Conservation (phyloP, 1,140 invertebrate genomes). For the Trachymyrmex cornetzi region DNA sequence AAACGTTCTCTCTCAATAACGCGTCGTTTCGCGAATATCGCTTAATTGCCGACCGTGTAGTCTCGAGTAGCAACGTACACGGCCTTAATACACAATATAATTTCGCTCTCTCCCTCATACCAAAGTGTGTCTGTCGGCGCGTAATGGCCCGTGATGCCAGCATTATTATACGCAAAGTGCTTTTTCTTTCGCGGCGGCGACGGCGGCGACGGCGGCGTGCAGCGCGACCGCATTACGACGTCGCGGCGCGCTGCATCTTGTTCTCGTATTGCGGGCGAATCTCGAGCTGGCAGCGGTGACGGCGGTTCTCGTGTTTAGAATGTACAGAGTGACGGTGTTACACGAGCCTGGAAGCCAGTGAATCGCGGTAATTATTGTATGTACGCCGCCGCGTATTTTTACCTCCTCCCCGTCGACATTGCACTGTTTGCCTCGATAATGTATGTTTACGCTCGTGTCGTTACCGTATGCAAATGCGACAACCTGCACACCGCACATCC, state of each 20-base stretch:
- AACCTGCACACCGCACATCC: not conserved
- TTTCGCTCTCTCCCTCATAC: not conserved
- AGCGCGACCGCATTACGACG: not conserved
- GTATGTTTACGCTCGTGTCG: slow-evolving; percentile 25
- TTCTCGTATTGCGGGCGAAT: slow-evolving; percentile 3
- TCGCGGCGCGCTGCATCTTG: slow-evolving; percentile 38
- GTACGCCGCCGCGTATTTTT: slow-evolving; percentile 32
- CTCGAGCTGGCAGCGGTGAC: not conserved
- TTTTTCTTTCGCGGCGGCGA: slow-evolving; percentile 49
- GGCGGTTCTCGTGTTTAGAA: not conserved
- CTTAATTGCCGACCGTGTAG: not conserved
- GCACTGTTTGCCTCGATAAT: slow-evolving; percentile 43
- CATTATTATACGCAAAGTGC: slow-evolving; percentile 69
- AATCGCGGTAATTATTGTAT: slow-evolving; percentile 57
- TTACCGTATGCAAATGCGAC: slow-evolving; percentile 37
- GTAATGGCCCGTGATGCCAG: slow-evolving; percentile 62
- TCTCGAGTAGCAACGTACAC: slow-evolving; percentile 36
- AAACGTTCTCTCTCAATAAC: too few relatives aligned
- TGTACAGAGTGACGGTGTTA: slow-evolving; percentile 39
- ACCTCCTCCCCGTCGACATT: not conserved
- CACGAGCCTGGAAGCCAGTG: slow-evolving; percentile 28
- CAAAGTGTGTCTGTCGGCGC: slow-evolving; percentile 48
- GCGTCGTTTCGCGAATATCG: too few relatives aligned
- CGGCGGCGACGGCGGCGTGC: not conserved
- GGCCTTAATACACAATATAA: slow-evolving; percentile 60